Percentiles rank a stretch among this genome's conserved stretches.
Evolutionary conservation across 2,888 invertebrate species (phyloP).

Genomic region (Hypsopygia costalis): DNA sequence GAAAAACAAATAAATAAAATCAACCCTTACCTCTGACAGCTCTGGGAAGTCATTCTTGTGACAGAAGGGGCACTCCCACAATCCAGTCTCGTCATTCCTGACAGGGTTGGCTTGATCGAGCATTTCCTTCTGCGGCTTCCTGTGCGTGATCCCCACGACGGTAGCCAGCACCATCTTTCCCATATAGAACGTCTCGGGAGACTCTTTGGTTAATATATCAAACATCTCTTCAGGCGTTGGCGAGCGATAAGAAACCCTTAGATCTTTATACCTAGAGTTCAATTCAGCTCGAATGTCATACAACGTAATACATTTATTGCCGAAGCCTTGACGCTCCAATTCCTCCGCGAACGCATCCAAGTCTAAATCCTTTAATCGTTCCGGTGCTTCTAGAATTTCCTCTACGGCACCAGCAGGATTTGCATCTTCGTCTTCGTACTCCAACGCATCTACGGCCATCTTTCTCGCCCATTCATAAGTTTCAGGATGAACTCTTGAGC

Average conservation of each 20-base stretch:
- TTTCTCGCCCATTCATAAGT: constrained; percentile 99
- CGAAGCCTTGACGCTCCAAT: constrained; percentile 93
- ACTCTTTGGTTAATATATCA: constrained; percentile 97
- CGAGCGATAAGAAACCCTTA: constrained; percentile 88
- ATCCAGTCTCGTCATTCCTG: constrained; percentile 94
- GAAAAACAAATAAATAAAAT: too few species aligned
- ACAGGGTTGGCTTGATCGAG: constrained; percentile 97
- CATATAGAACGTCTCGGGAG: constrained; percentile 95
- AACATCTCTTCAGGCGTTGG: constrained; percentile 94
- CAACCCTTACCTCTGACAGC: constrained; percentile 88
- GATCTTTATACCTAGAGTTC: constrained; percentile 95
- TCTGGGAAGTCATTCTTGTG: constrained; percentile 97
- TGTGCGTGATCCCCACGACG: constrained; percentile 90
- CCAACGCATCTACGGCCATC: constrained; percentile 99
- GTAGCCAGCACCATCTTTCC: constrained; percentile 91
- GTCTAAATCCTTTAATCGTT: constrained; percentile 96
- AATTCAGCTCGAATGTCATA: constrained; percentile 98
- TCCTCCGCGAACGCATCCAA: constrained; percentile 99
- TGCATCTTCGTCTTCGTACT: constrained; percentile 98
- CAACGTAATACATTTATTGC: constrained; percentile 95
- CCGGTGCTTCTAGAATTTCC: constrained; percentile 97
- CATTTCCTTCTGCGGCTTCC: constrained; percentile 95
- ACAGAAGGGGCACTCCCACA: constrained; percentile 99
- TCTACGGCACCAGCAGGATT: constrained; percentile 98
- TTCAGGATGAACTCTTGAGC: constrained; percentile 98